phyloP scores from a whole-genome alignment of 2,113 vertebrate genomes.

The Pithys albifrons region DNA sequence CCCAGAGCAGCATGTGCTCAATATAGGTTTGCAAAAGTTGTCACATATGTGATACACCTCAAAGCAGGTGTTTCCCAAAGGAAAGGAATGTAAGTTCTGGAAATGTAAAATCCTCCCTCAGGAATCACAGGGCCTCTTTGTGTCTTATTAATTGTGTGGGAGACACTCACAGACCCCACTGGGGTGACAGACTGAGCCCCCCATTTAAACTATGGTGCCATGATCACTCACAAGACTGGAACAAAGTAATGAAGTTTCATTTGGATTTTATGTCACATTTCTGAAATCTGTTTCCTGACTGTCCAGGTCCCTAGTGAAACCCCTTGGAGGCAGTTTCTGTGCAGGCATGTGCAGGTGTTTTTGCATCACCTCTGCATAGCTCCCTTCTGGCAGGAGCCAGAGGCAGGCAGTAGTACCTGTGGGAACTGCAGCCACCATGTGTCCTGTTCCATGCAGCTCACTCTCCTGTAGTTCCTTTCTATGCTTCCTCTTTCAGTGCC shows the following conservation, averaged over 20 bases:
- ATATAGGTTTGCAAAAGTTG: not conserved
- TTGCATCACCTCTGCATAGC: not conserved
- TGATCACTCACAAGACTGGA: not conserved
- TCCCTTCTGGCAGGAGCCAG: accelerated
- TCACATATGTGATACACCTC: not conserved
- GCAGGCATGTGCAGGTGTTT: accelerated
- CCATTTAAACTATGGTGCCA: not conserved
- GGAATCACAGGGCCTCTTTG: not conserved
- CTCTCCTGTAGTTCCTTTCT: not conserved
- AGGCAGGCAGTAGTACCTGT: not conserved
- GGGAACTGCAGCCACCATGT: accelerated
- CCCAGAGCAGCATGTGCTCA: not conserved
- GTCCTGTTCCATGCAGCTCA: not conserved
- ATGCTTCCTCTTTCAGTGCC: not conserved
- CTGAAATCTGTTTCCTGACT: not conserved
- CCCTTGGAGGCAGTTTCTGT: not conserved
- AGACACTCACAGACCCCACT: not conserved
- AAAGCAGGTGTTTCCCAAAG: not conserved
- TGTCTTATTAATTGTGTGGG: not conserved
- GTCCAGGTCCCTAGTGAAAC: not conserved
- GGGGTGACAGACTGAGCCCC: not conserved
- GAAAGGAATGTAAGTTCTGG: accelerated
- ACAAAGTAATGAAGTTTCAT: not conserved
- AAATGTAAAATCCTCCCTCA: not conserved
- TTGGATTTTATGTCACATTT: not conserved